Evolutionary conservation across 2,113 vertebrate genomes (phyloP).

Genomic region (Melospiza georgiana): DNA sequence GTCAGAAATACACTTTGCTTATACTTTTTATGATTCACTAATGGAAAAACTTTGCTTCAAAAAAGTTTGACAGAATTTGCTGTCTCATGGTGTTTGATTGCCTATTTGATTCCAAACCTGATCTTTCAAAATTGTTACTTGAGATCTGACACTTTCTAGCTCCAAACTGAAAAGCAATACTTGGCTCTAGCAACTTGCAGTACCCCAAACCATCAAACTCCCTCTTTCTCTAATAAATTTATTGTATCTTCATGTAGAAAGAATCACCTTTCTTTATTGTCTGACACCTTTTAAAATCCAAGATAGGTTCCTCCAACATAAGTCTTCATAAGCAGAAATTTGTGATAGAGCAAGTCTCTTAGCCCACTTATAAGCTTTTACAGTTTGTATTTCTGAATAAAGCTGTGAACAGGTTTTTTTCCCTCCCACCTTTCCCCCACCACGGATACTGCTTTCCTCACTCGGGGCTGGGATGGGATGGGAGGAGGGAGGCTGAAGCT

Average conservation of each 20-base stretch:
- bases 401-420: background rate
- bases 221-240: background rate
- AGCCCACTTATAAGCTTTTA: background rate
- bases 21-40: background rate
- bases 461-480: background rate
- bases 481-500: background rate
- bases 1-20: background rate
- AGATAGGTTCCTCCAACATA: background rate
- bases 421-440: accelerated
- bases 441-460: background rate
- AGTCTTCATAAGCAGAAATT: background rate
- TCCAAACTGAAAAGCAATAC: background rate
- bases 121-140: background rate
- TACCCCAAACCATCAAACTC: background rate
- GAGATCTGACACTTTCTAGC: background rate
- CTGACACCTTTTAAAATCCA: background rate
- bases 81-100: background rate
- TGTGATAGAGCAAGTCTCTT: background rate
- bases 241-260: background rate
- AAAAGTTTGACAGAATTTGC: background rate
- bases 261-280: background rate
- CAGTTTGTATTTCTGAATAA: background rate
- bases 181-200: background rate
- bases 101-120: background rate
- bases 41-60: background rate